Percentiles rank a stretch among this genome's conserved stretches.
These are phyloP conservation scores for Gisinianus flammeolus DNA, from an alignment of 2,888 invertebrate genomes.

Conservation along the genomic window DNA sequence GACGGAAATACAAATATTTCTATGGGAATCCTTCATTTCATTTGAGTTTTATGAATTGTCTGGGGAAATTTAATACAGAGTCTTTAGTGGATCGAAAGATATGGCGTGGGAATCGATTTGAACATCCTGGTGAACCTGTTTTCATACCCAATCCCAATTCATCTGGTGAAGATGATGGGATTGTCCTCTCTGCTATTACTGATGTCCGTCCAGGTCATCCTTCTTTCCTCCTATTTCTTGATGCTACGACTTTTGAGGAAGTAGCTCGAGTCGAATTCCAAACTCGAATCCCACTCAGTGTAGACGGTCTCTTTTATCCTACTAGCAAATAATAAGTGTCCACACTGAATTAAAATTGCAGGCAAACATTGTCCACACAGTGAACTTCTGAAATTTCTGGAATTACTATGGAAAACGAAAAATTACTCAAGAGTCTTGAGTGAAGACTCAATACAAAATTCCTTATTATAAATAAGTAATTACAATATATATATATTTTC, in stretches of 20 bases:
- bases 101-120: conserved; percentile 48
- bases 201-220: conserved; percentile 50
- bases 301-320: conserved; percentile 60
- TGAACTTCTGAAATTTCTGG: too few relatives aligned
- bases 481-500: too few relatives aligned
- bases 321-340: too few relatives aligned
- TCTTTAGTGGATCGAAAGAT: conserved; percentile 24
- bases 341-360: too few relatives aligned
- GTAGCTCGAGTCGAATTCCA: conserved; percentile 61
- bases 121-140: conserved; percentile 63
- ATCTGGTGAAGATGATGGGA: conserved; percentile 63
- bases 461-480: too few relatives aligned
- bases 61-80: conserved; percentile 56
- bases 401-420: too few relatives aligned
- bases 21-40: conserved; percentile 63
- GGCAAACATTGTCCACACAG: too few relatives aligned
- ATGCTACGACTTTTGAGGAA: conserved; percentile 62
- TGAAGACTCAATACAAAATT: too few relatives aligned
- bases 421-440: too few relatives aligned
- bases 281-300: conserved; percentile 59
- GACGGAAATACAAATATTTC: conserved; percentile 63
- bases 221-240: conserved; percentile 61
- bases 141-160: conserved; percentile 63
- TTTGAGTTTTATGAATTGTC: conserved; percentile 60
- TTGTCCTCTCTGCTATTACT: conserved; percentile 59